Evolutionary conservation across 2,888 invertebrate species (phyloP).

Genomic region (Synanthedon andrenaeformis): DNA sequence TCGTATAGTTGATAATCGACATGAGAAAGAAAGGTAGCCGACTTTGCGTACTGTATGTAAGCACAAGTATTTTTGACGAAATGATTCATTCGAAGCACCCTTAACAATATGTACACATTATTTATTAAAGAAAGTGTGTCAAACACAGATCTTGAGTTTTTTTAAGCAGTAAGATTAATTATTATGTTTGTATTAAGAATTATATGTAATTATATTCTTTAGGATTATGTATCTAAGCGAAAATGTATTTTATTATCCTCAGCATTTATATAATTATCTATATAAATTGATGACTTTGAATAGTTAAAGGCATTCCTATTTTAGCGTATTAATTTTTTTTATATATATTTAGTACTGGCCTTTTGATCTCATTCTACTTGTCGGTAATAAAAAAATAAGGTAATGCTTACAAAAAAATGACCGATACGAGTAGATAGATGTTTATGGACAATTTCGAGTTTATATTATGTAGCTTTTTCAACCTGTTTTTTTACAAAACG

Average conservation of each 20-base stretch:
- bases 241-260: neutral
- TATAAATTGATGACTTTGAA: too few species aligned
- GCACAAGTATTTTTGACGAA: slow-evolving; percentile 17
- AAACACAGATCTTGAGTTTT: neutral
- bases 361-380: neutral
- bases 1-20: slow-evolving; percentile 12
- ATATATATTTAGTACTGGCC: neutral
- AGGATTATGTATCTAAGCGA: neutral
- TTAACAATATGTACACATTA: neutral
- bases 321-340: neutral
- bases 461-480: slow-evolving; percentile 25
- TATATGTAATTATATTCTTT: neutral
- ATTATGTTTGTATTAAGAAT: neutral
- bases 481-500: slow-evolving; percentile 32
- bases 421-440: slow-evolving; percentile 4
- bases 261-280: too few species aligned
- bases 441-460: slow-evolving; percentile 30
- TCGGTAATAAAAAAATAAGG: neutral
- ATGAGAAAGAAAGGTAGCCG: slow-evolving; percentile 48
- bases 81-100: neutral
- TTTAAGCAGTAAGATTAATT: neutral
- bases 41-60: slow-evolving; percentile 34
- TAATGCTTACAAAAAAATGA: neutral
- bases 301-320: too few species aligned
- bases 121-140: neutral